These are phyloP conservation scores for Rhyzopertha dominica DNA, from an alignment of 1,140 invertebrate species.

Conservation along the genomic window DNA sequence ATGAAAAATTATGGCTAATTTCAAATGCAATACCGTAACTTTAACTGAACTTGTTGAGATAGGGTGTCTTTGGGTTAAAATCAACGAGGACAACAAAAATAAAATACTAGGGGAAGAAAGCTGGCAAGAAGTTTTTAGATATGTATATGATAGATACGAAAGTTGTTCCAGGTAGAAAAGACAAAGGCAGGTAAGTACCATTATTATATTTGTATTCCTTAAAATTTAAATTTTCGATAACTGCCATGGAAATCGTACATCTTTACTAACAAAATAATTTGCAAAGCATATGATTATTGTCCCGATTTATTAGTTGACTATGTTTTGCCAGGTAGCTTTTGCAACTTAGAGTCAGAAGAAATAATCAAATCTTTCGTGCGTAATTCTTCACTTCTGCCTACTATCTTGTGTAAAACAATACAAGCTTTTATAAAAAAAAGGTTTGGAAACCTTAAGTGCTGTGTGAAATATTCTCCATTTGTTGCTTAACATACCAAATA, in stretches of 20 bases:
- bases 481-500: conserved; percentile 43
- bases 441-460: conserved; percentile 23
- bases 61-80: too few relatives aligned
- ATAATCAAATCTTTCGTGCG: conserved; percentile 17
- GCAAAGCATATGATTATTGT: conserved; percentile 13
- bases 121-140: too few relatives aligned
- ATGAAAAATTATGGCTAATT: too few relatives aligned
- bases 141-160: conserved; percentile 18
- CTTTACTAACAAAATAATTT: conserved; percentile 17
- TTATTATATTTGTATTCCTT: conserved; percentile 7
- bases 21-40: too few relatives aligned
- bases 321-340: conserved; percentile 13
- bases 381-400: conserved; percentile 17
- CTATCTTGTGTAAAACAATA: conserved; percentile 5
- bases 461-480: conserved; percentile 42
- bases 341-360: conserved; percentile 15
- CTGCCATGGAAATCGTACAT: conserved; percentile 8
- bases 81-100: too few relatives aligned
- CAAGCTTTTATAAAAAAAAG: conserved; percentile 25
- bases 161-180: conserved; percentile 13
- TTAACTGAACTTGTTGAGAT: too few relatives aligned
- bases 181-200: conserved; percentile 11
- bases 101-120: too few relatives aligned
- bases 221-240: conserved; percentile 19
- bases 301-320: conserved; percentile 9